These are phyloP conservation scores for Herpailurus yagouaroundi DNA, from an alignment of 2,113 vertebrate genomes.

Conservation along the genomic window DNA sequence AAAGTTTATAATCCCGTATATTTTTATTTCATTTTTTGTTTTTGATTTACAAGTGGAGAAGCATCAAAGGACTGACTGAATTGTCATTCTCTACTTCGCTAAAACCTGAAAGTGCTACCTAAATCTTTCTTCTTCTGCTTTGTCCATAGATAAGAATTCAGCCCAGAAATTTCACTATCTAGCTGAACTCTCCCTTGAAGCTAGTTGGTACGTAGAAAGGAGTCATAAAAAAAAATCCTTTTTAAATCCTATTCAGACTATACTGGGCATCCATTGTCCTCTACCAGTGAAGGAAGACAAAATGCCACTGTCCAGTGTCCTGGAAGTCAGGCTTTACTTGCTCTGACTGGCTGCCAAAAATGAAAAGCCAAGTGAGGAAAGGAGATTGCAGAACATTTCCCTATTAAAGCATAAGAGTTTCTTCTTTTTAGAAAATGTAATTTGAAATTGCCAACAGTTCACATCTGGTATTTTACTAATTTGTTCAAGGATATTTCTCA, in stretches of 20 bases:
- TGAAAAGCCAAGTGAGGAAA: not conserved
- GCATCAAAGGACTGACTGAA: not conserved
- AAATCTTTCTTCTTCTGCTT: not conserved
- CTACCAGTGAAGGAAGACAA: not conserved
- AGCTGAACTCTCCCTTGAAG: not conserved
- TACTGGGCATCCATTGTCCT: not conserved
- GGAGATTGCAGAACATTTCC: not conserved
- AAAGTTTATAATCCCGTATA: not conserved
- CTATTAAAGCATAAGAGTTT: not conserved
- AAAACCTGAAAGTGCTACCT: not conserved
- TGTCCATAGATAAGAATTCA: not conserved
- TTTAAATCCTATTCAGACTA: not conserved
- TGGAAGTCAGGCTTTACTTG: not conserved
- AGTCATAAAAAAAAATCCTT: not conserved
- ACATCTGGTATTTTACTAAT: slow-evolving; percentile 35
- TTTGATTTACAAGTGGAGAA: not conserved
- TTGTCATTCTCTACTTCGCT: not conserved
- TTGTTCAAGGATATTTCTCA: not conserved
- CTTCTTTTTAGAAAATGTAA: slow-evolving; percentile 50
- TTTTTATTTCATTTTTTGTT: not conserved
- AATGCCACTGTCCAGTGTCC: not conserved
- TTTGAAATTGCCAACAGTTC: slow-evolving; percentile 14
- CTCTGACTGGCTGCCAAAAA: not conserved
- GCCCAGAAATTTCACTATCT: not conserved
- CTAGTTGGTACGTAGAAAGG: not conserved